Conservation (phyloP, 2,113 vertebrate genomes). For the Rattus rattus region DNA sequence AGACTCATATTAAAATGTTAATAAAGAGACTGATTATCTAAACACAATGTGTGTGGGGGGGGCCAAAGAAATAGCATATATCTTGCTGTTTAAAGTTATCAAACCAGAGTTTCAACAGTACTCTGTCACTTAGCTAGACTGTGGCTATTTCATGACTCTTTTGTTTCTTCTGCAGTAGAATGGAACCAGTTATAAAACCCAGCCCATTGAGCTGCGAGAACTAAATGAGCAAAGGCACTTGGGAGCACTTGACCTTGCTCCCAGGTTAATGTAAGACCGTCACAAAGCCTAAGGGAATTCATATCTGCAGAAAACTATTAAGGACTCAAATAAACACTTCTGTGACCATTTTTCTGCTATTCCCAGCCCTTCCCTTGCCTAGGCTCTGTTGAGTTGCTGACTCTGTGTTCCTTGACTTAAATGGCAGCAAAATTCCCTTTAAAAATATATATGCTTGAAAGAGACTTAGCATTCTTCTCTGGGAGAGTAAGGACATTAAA, state of each 20-base stretch:
- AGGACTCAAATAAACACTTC: not conserved
- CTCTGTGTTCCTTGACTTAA: slow-evolving; percentile 25
- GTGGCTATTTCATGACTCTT: not conserved
- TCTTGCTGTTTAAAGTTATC: not conserved
- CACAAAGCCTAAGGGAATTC: not conserved
- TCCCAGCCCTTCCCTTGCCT: not conserved
- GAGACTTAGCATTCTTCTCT: slow-evolving; percentile 42
- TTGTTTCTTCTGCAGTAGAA: slow-evolving; percentile 5
- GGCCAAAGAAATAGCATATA: not conserved
- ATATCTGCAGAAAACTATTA: not conserved
- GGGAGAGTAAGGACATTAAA: slow-evolving; percentile 47
- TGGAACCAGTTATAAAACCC: not conserved
- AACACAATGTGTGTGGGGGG: not conserved
- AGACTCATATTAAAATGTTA: not conserved
- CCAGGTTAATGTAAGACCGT: not conserved
- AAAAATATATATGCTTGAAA: slow-evolving; percentile 34
- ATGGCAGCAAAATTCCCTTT: not conserved
- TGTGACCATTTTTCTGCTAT: not conserved
- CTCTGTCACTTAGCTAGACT: not conserved
- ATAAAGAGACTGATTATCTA: not conserved
- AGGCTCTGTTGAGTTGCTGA: not conserved
- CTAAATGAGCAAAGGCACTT: not conserved
- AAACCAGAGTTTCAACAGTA: not conserved
- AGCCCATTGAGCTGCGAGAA: not conserved
- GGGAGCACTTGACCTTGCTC: not conserved